Base-by-base conservation (phyloP, 2,888 invertebrate genomes). In the Rugalucina vietnamica region DNA sequence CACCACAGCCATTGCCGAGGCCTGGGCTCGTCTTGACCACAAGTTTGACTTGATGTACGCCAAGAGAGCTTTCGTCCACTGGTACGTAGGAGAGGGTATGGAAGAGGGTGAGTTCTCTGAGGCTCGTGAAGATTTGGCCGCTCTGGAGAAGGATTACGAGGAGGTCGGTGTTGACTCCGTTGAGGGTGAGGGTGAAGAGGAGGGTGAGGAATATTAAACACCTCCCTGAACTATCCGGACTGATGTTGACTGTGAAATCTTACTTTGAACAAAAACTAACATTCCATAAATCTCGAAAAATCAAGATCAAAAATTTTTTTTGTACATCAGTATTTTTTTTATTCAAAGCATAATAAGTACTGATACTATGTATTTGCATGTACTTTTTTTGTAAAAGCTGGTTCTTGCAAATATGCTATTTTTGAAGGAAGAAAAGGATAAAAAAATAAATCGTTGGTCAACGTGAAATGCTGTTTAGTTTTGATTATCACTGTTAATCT, bases 1-100 rank as follows among this genome's bases (percentile, higher is more conserved):
- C 95, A 98, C 98, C 10, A 98, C 98, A n/a, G 98, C 98, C 89
- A 98, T 98, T 92, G 97, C 97, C 21, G 97, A 97, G 93, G 98
- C 98, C 75, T 98, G 98, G 97, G 97, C 96, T 81, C 96, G 97
- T 76, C 95, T 98, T 29, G 96, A 96, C 91, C 96, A 96, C 90
- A 98, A 98, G 94, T 98, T 97, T 94, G 97, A 97, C 82, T 94
- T 97, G 69, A 97, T 98, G 96, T 97, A 97, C 92, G 96, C 96
- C 82, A 97, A 98, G 94, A 96, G 97, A 80, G 98, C 98, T 1
- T 98, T 98, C 94, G 97, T 98, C 12, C 98, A 98, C 95, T 98
- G 97, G 98, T 98, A 96, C 84, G 89, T 91, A 27, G 90, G 91
- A 36, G 90, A 91, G 79, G 91, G 91, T 74, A 92, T 92, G 92